Evolutionary conservation across 2,888 invertebrate species (phyloP), one percentile per base, ranked within the genome.

Genomic region (Aplocera efformata): DNA sequence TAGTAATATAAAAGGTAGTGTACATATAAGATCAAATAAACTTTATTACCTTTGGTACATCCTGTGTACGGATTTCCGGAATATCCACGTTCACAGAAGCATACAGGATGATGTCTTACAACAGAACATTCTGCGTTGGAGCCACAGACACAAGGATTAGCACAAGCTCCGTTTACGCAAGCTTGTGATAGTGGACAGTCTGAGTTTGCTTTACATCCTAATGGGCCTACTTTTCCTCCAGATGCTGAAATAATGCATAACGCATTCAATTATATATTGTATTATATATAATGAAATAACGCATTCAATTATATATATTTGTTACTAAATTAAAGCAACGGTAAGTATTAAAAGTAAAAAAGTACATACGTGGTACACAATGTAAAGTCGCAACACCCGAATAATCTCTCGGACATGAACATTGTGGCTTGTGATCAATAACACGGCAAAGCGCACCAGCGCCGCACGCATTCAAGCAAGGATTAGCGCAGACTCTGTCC

Each of bases 81-180:
- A 74, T 91, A 96, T 32, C 95, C 96, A 23, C 92, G 90, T 63
- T 91, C 90, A 72, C 97, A 97, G 60, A 90, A 92, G 72, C 97
- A 97, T 8, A 94, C 92, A 8, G 96, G 95, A 77, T 95, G 94
- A 70, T 97, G 97, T 73, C 94, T 92, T 35, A 91, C 86, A 7
- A 97, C 95, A 43, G 89, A 89, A 70, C 97, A 97, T 56, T 95
- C 94, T 3, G 97, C 93, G 65, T 95, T 92, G 1, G 91, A 88
- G 31, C 96, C 97, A 62, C 96, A 96, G 61, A 94, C 94, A 68
- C 97, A 97, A 1, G 97, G 97, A 65, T 92, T 93, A 6, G 93
- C 91, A 67, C 96, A 97, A 10, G 91, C 88, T 22, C 91, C 89
- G 63, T 96, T 96, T 35, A 96, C 90, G 68, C 97, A 97, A 1